A percentile compares a stretch with the other conserved stretches of the same genome.
These are phyloP conservation scores for Platycheirus rosarum DNA, from an alignment of 2,888 invertebrate genomes.

Conservation along the genomic window DNA sequence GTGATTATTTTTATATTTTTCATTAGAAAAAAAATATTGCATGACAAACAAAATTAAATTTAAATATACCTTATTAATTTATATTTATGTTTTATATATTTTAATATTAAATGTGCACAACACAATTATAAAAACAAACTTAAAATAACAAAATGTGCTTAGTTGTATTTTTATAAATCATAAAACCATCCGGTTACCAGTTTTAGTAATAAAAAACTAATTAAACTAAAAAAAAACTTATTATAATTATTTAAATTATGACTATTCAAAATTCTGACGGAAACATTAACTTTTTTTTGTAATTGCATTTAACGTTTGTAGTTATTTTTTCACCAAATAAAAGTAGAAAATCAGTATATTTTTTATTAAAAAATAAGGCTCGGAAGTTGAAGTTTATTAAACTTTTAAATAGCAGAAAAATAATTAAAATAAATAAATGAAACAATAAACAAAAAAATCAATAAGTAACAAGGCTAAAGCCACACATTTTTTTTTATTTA, in stretches of 20 bases:
- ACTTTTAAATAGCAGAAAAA: not conserved
- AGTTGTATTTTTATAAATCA: slow-evolving; percentile 39
- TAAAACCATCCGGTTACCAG: slow-evolving; percentile 60
- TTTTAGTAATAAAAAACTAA: slow-evolving; percentile 10
- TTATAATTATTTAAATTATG: slow-evolving; percentile 43
- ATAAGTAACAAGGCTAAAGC: slow-evolving; percentile 22
- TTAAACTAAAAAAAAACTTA: slow-evolving; percentile 17
- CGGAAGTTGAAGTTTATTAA: not conserved
- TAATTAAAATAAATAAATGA: slow-evolving; percentile 29
- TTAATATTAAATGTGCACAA: slow-evolving; percentile 40
- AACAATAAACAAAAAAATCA: too few relatives aligned
- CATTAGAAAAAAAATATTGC: slow-evolving; percentile 66
- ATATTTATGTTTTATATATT: slow-evolving; percentile 8
- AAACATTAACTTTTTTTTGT: slow-evolving; percentile 10
- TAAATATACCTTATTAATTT: not conserved
- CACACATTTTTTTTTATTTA: not conserved
- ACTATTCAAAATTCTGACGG: slow-evolving; percentile 31
- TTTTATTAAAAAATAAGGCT: too few relatives aligned
- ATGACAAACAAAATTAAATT: slow-evolving; percentile 65
- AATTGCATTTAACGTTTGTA: slow-evolving; percentile 23
- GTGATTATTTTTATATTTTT: slow-evolving; percentile 46
- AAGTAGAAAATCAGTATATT: slow-evolving; percentile 49
- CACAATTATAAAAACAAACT: slow-evolving; percentile 36
- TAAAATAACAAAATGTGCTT: slow-evolving; percentile 28
- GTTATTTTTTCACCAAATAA: too few relatives aligned